These are phyloP conservation scores for Protosalanx chinensis DNA, from an alignment of 2,797 vertebrate species.

Conservation along the genomic window DNA sequence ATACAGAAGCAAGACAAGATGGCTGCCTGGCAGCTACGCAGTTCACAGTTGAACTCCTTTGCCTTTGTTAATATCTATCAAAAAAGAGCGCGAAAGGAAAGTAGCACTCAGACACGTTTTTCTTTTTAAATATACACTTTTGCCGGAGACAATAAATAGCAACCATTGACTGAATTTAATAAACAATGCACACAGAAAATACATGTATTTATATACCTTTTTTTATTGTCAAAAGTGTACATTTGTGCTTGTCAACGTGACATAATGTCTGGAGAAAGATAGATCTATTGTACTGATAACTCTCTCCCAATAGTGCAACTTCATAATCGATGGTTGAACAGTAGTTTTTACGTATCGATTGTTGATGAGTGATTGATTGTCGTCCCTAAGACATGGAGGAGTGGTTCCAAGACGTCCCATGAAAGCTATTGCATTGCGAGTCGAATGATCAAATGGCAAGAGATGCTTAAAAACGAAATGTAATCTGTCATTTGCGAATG, in stretches of 20 bases:
- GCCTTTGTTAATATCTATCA: constrained; percentile 51
- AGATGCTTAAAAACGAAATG: neutral
- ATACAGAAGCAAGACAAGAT: constrained; percentile 72
- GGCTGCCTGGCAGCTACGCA: constrained; percentile 70
- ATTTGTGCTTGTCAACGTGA: constrained; percentile 66
- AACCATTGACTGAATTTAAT: constrained; percentile 56
- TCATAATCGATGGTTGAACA: constrained; percentile 47
- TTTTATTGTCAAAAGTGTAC: constrained; percentile 43
- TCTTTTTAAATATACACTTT: constrained; percentile 70
- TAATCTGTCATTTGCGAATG: neutral
- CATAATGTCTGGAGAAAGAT: constrained; percentile 53
- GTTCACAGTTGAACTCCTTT: constrained; percentile 56
- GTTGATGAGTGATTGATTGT: constrained; percentile 35
- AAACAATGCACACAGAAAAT: constrained; percentile 60
- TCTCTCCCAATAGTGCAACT: constrained; percentile 71
- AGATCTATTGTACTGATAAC: constrained; percentile 47
- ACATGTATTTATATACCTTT: neutral
- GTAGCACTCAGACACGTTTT: constrained; percentile 65
- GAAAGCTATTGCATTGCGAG: neutral
- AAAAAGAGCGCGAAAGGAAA: constrained; percentile 48
- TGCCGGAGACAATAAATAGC: constrained; percentile 75
- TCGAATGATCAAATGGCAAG: neutral
- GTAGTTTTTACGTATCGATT: constrained; percentile 58
- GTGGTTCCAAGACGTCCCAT: neutral
- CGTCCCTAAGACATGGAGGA: neutral